Evolutionary conservation across 2,888 invertebrate species (phyloP).

Genomic region (Argyresthia goedartella): DNA sequence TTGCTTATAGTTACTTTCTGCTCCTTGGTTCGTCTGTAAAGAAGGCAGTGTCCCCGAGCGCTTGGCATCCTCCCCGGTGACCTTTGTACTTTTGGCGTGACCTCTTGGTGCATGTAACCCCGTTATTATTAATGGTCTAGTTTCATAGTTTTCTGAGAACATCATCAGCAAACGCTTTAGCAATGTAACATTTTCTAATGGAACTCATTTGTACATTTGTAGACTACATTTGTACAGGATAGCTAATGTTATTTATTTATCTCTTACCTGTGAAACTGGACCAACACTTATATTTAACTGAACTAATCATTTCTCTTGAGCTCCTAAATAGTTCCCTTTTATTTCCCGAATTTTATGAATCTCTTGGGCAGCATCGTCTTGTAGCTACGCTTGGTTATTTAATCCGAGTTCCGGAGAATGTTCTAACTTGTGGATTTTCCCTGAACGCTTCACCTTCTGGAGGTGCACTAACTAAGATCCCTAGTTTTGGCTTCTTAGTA

Average conservation of each 20-base stretch:
- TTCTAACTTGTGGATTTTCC: conserved; percentile 30
- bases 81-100: conserved; percentile 68
- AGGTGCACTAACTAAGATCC: conserved; percentile 42
- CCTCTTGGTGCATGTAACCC: conserved; percentile 69
- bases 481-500: conserved; percentile 55
- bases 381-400: conserved; percentile 19
- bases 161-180: no score
- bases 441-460: conserved; percentile 52
- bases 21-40: conserved; percentile 68
- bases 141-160: no score
- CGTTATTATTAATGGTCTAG: conserved; percentile 36
- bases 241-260: no score
- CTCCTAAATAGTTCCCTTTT: conserved; percentile 31
- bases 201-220: no score
- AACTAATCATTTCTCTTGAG: no score
- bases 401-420: conserved; percentile 27
- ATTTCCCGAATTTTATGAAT: conserved; percentile 27
- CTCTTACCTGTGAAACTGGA: no score
- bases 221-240: no score
- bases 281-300: no score
- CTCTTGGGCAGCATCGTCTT: conserved; percentile 28
- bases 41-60: conserved; percentile 71
- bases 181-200: no score
- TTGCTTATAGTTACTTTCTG: conserved; percentile 45
- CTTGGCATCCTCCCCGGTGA: conserved; percentile 64